Evolutionary conservation across 2,113 vertebrate species (phyloP), one percentile per base, ranked within the genome.

Genomic region (Coregonus clupeaformis): DNA sequence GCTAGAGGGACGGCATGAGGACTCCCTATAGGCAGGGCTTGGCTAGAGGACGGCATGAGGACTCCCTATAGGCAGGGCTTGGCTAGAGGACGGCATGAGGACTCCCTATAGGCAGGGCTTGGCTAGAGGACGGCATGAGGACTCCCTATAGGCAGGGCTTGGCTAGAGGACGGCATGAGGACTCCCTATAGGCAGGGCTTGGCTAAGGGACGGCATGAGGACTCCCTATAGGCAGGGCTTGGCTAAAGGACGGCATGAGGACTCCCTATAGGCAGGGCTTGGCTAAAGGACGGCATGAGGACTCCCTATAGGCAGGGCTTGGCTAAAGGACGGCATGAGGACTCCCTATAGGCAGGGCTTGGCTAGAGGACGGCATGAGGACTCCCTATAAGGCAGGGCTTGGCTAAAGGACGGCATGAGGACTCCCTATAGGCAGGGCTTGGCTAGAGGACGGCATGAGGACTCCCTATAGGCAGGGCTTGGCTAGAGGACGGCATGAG

Each of bases 391-490:
- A n/a, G 81, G 79, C 84, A 62, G 69, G 6, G 20, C 32, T 42
- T 52, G 74, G 82, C 81, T 80, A 68, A 77, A 79, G 78, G 84
- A 79, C 68, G 76, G 81, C 72, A 77, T 47, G 42, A 42, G 66
- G 6, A 11, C 14, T 18, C n/a, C 79, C 84, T 5, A 9, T 47
- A 71, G 81, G 79, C 84, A 62, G 69, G 6, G 20, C 32, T 42
- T 52, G 74, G 82, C 81, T 80, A 68, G 78, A 79, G 78, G 84
- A 79, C 68, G 76, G 81, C 72, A 77, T 47, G 42, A 42, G 66
- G 6, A 11, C 14, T 18, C n/a, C 79, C 84, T 5, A 9, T 47
- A 71, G 81, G 79, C 84, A 62, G 69, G 6, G 20, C 32, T 42
- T 52, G 74, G 82, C 81, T 80, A 68, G 78, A 79, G 78, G 84